Evolutionary conservation across 2,888 invertebrate species (phyloP).

Genomic region (Stegana nigrithorax): DNA sequence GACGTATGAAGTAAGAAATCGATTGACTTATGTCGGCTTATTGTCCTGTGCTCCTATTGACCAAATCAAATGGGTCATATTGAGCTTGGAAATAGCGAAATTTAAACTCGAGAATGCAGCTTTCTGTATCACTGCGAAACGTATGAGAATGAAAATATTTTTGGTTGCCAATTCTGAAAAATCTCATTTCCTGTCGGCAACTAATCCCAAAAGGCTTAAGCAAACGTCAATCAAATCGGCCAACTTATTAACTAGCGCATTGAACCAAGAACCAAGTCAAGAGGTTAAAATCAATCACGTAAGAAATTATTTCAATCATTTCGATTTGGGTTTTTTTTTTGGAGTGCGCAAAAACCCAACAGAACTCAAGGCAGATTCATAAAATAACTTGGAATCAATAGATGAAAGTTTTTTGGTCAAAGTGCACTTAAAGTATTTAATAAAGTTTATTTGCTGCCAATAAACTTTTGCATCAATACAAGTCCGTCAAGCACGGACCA

Average conservation of each 20-base stretch:
- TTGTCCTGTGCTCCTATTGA: too few species aligned
- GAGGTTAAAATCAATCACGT: constrained; percentile 18
- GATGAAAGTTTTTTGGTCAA: constrained; percentile 22
- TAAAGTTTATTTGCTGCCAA: constrained; percentile 36
- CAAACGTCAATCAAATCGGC: constrained; percentile 4
- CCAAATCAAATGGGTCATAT: too few species aligned
- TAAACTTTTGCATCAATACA: constrained; percentile 14
- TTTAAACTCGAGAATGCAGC: too few species aligned
- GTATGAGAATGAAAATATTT: too few species aligned
- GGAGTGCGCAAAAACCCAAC: not conserved
- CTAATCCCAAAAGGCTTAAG: not conserved
- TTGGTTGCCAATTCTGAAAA: too few species aligned
- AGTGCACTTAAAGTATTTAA: constrained; percentile 36
- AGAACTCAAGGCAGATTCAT: not conserved
- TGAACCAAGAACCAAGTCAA: constrained; percentile 8
- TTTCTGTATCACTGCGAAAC: too few species aligned
- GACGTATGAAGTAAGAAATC: too few species aligned
- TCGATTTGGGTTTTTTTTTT: too few species aligned
- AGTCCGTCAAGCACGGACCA: too few species aligned
- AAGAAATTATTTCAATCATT: constrained; percentile 17
- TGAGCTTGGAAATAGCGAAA: too few species aligned
- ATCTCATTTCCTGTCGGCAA: not conserved
- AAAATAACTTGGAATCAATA: not conserved
- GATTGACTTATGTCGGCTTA: too few species aligned
- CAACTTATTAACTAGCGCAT: not conserved